These are phyloP conservation scores for Notodonta dromedarius DNA, from an alignment of 2,888 invertebrate genomes.

Conservation along the genomic window DNA sequence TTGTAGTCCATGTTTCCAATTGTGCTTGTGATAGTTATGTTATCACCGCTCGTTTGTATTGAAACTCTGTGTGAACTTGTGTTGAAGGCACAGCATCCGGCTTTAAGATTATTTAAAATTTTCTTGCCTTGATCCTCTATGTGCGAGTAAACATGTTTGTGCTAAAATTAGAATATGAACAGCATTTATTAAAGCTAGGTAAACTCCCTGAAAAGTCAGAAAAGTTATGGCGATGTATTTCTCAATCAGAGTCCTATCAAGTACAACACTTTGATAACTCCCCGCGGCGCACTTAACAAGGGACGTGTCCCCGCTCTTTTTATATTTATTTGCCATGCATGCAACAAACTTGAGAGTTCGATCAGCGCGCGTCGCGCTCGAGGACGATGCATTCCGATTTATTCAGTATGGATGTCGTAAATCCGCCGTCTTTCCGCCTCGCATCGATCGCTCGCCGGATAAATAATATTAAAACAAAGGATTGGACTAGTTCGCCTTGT, in stretches of 20 bases:
- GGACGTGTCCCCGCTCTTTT: neutral
- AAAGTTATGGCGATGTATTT: neutral
- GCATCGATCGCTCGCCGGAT: slow-evolving; percentile 30
- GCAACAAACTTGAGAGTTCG: neutral
- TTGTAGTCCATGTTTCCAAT: too few species aligned
- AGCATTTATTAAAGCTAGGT: too few species aligned
- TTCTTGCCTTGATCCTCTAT: too few species aligned
- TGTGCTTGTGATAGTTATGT: too few species aligned
- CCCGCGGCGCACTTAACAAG: slow-evolving; percentile 3
- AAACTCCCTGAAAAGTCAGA: neutral
- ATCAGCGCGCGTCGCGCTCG: neutral
- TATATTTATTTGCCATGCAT: neutral
- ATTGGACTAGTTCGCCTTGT: slow-evolving; percentile 21
- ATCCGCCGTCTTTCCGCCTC: slow-evolving; percentile 33
- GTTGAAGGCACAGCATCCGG: too few species aligned
- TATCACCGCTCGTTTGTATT: too few species aligned
- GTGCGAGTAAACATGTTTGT: too few species aligned
- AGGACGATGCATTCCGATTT: slow-evolving; percentile 33
- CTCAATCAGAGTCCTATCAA: neutral
- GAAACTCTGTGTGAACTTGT: too few species aligned
- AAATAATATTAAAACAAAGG: slow-evolving; percentile 48
- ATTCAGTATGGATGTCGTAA: slow-evolving; percentile 41
- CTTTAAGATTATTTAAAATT: too few species aligned
- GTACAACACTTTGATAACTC: slow-evolving; percentile 2
- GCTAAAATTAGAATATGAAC: too few species aligned